A percentile compares a stretch with the other conserved stretches of the same genome.
These are phyloP conservation scores for Fundulus diaphanus DNA, from an alignment of 2,797 vertebrate species.

Conservation along the genomic window DNA sequence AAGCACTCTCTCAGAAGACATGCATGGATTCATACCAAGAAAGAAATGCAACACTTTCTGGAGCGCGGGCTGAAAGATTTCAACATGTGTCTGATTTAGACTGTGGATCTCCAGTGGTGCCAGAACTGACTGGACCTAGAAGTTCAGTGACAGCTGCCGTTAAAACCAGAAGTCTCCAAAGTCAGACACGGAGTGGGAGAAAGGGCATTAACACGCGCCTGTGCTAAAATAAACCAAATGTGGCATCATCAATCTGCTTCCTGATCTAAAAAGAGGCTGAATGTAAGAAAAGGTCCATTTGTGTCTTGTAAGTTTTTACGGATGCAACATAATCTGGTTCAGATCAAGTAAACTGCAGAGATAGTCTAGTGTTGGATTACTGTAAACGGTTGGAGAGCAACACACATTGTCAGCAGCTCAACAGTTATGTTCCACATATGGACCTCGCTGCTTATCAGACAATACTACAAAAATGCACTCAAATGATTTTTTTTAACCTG, in stretches of 20 bases:
- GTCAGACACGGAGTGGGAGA: constrained; percentile 51
- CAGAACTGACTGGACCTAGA: constrained; percentile 51
- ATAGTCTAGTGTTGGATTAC: constrained; percentile 37
- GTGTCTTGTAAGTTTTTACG: constrained; percentile 15
- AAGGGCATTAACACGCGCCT: constrained; percentile 23
- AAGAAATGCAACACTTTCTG: constrained; percentile 18
- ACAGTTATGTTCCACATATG: background rate
- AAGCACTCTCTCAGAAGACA: constrained; percentile 24
- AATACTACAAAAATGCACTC: no score
- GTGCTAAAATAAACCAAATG: constrained; percentile 25
- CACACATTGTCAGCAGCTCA: background rate
- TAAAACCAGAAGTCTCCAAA: constrained; percentile 34
- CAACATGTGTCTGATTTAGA: constrained; percentile 64
- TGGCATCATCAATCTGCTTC: constrained; percentile 23
- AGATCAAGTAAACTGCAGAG: constrained; percentile 21
- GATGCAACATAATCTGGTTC: constrained; percentile 2
- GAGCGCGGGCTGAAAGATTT: constrained; percentile 51
- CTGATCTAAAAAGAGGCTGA: constrained; percentile 4
- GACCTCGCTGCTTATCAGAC: background rate
- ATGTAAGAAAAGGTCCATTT: background rate
- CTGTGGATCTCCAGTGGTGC: constrained; percentile 11
- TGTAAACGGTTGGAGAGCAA: constrained; percentile 2
- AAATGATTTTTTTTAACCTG: background rate
- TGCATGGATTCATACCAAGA: constrained; percentile 8
- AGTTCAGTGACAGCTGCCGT: constrained; percentile 34